Percentiles rank a stretch among this genome's conserved stretches.
phyloP scores from a whole-genome alignment of 2,113 vertebrate genomes.

The Bufo bufo region DNA sequence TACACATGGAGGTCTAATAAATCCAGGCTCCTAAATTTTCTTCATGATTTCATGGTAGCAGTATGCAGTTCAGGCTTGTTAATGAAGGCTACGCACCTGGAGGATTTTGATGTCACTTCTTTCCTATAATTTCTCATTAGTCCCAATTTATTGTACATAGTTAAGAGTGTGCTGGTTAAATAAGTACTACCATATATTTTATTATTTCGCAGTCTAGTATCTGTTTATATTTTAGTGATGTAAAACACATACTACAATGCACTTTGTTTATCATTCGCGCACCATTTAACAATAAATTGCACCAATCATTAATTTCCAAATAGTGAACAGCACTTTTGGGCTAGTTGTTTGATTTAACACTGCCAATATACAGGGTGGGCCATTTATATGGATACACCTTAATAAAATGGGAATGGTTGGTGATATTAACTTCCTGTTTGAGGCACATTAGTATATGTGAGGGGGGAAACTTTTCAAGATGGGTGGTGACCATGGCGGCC shows the following conservation, averaged over 20 bases:
- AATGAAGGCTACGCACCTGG: conserved; percentile 62
- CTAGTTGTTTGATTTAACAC: no score
- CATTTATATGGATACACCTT: no score
- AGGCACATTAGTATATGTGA: no score
- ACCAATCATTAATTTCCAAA: not conserved
- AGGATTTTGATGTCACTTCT: conserved; percentile 68
- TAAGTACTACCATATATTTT: conserved; percentile 69
- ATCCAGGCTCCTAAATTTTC: conserved; percentile 64
- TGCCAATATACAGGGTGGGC: no score
- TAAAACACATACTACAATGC: not conserved
- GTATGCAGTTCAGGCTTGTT: conserved; percentile 65
- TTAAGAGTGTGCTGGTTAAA: conserved; percentile 71
- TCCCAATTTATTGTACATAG: conserved; percentile 69
- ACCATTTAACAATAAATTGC: not conserved
- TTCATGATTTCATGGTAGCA: conserved; percentile 62
- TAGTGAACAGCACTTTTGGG: no score
- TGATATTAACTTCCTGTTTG: no score
- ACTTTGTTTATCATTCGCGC: not conserved
- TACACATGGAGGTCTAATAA: conserved; percentile 68
- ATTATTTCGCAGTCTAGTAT: conserved; percentile 67
- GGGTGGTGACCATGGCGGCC: no score
- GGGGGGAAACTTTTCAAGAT: no score
- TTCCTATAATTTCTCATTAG: conserved; percentile 67
- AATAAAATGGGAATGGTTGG: no score
- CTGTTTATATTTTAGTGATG: conserved; percentile 7